Base-by-base conservation (phyloP, 2,888 invertebrate genomes). In the Drosophila mulleri region DNA sequence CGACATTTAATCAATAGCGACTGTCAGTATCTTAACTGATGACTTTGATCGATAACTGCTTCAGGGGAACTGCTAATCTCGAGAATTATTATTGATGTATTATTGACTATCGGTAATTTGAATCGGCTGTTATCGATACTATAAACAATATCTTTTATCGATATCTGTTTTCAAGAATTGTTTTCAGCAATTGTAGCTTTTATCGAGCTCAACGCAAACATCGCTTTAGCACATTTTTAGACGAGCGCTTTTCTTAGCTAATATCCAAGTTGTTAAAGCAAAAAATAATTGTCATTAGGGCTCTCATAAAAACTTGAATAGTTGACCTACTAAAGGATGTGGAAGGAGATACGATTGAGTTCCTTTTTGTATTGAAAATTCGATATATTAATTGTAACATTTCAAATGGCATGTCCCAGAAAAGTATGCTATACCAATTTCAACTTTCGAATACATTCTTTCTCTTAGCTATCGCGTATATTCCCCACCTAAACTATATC, bases 341-440 rank as follows among this genome's bases (percentile, higher is more conserved):
- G 8, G 1, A 16, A 4, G 8, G 1, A 16, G 9, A 26, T 47
- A 26, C 47, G 11, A 48, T 18, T 26, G 29, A 16, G 47, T 9
- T 29, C 16, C 6, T n/a, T 18, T 2, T 32, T 50, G 18, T 3
- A 35, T 20, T 20, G 3, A 50, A 12, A 2, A 50, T 7, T 32
- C 12, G 6, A 12, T 29, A 29, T 29, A 32, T 2, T 11, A 32
- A 11, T 11, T 32, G 9, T 32, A 11, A 32, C 11, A 32, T 11
- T 32, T 32, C 48, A 32, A 50, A 32, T 32, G 32, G 48, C 48
- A 29, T n/a, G 39, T 23, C 23, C 26, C 6, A 39, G 14, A 32
- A 23, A 63, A 66, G 50, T 66, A 56, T 66, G 66, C 66, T 66
- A 23, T 12, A 35, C 2, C 7, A 45, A 32, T 18, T 32, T 3